Base-by-base conservation (phyloP, 2,888 invertebrate species). In the Latrodectus elegans region DNA sequence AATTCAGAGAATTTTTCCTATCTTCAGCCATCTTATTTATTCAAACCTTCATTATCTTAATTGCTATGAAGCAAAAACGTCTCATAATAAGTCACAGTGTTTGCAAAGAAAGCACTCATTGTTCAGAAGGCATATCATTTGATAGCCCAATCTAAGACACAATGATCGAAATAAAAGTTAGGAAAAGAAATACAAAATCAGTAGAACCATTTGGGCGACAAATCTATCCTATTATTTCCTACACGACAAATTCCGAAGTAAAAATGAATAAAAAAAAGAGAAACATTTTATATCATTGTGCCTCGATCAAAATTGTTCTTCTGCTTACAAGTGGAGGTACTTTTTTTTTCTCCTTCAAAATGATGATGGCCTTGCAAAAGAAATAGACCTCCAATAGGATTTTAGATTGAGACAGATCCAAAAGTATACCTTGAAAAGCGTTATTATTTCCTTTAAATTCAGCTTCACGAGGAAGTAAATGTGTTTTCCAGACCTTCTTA, bases 391-490 rank as follows among this genome's bases (percentile, higher is more conserved):
- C 55, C 22, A 82, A 82, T 82, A 22, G 52, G 75, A 75, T 60
- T 71, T 71, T 60, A 67, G 74, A 75, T 82, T 75, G 82, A 75
- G 75, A 75, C 75, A 75, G 60, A 75, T 74, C 74, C 82, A 75
- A 82, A 82, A 82, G 75, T 75, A 60, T 75, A 75, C 75, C 82
- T 82, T 74, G 75, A 74, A 68, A 82, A 82, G 75, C 65, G 75
- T 75, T 82, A 82, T 82, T 82, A 82, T 82, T 82, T 82, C 22
- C 82, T 68, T 74, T 49, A 49, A 73, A 67, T 22, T 67, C 60
- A n/a, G 49, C 22, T 74, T 81, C 67, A 64, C 65, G 81, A 51
- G 60, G 67, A 65, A 52, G 81, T 67, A 81, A 81, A 81, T 81
- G 75, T 49, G 75, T 75, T 75, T 80, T 52, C 38, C 60, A 55